phyloP scores from a whole-genome alignment of 2,888 invertebrate genomes.

The Lochmaea crataegi region DNA sequence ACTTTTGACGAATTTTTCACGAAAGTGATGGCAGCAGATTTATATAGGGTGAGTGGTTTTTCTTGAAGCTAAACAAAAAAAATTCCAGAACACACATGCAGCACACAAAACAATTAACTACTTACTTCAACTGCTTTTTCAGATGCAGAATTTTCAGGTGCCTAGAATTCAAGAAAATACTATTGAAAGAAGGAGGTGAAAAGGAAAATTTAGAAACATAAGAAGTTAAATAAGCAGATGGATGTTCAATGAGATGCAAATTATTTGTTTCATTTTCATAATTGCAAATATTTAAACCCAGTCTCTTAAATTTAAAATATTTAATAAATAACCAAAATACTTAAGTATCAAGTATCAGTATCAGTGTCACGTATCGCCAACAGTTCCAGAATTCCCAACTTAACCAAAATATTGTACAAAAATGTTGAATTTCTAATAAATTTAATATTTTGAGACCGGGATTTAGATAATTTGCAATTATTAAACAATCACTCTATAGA shows the following conservation, averaged over 20 bases:
- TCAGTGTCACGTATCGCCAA: no score
- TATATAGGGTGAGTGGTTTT: background rate
- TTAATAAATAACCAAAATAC: background rate
- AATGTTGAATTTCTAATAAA: no score
- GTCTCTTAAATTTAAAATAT: no score
- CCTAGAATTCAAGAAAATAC: slow-evolving; percentile 56
- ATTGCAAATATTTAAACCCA: no score
- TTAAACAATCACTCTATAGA: no score
- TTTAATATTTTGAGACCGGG: no score
- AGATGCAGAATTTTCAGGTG: slow-evolving; percentile 62
- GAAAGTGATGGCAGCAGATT: no score
- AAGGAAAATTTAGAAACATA: background rate
- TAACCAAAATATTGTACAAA: no score
- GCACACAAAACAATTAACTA: slow-evolving; percentile 44
- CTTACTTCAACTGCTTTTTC: slow-evolving; percentile 62
- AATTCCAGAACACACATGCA: slow-evolving; percentile 31
- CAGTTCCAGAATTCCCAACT: no score
- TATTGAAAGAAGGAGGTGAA: slow-evolving; percentile 42
- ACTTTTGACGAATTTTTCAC: no score
- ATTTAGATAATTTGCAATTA: no score
- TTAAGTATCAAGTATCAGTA: no score
- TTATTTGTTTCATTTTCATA: background rate
- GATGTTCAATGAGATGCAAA: background rate
- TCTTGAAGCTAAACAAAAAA: slow-evolving; percentile 23
- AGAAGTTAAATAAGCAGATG: background rate